Evolutionary conservation across 2,113 vertebrate genomes (phyloP).

Genomic region (Morone saxatilis): DNA sequence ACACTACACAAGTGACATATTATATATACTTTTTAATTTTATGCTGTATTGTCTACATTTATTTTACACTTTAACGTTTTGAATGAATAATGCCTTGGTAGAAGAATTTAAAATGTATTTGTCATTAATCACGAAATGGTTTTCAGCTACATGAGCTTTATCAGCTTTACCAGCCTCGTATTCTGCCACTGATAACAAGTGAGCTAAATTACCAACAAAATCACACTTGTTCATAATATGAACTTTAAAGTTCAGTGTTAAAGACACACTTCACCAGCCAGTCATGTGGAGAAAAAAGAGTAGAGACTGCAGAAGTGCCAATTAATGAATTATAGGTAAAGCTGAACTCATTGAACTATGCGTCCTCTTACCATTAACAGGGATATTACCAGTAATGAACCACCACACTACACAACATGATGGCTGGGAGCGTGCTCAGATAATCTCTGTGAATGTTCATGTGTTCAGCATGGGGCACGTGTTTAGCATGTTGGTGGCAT

Average conservation of each 20-base stretch:
- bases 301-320: neutral
- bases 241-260: neutral
- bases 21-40: too few species aligned
- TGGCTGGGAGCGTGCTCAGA: neutral
- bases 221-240: neutral
- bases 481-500: conserved; percentile 52
- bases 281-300: neutral
- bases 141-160: neutral
- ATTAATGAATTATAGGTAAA: neutral
- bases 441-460: conserved; percentile 38
- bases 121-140: neutral
- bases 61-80: too few species aligned
- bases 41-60: too few species aligned
- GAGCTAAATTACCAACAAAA: neutral
- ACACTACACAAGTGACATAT: too few species aligned
- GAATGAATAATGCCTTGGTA: too few species aligned
- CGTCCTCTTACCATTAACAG: neutral
- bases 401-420: conserved; percentile 2
- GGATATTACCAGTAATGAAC: neutral
- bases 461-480: conserved; percentile 57
- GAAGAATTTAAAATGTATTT: too few species aligned
- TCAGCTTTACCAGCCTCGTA: neutral
- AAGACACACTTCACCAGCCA: neutral
- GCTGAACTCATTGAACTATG: neutral
- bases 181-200: neutral